These are phyloP conservation scores for Silurus aristotelis DNA, from an alignment of 2,797 vertebrate genomes.

Conservation along the genomic window DNA sequence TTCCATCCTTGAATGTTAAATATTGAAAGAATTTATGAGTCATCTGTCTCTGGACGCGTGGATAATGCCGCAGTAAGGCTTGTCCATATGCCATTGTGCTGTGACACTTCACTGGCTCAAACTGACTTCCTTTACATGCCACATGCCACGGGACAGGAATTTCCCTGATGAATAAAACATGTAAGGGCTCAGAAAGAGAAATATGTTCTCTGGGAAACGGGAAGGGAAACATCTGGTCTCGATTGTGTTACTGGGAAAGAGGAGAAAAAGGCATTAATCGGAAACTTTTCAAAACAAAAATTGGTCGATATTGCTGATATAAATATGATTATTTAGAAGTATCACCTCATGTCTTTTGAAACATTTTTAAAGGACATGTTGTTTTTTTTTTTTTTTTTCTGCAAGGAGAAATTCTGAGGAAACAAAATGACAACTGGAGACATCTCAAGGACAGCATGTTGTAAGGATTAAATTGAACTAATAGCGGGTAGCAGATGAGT, in stretches of 20 bases:
- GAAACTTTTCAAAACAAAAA: not conserved
- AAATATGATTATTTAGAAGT: not conserved
- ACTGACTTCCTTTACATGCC: not conserved
- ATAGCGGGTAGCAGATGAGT: too few relatives aligned
- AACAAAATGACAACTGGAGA: too few relatives aligned
- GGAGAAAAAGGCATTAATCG: not conserved
- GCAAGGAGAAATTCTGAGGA: not conserved
- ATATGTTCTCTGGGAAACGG: not conserved
- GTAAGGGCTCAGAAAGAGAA: conserved; percentile 32
- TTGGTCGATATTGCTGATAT: not conserved
- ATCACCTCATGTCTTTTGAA: too few relatives aligned
- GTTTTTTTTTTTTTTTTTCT: not conserved
- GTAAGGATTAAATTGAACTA: too few relatives aligned
- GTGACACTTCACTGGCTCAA: conserved; percentile 40
- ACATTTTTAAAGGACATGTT: not conserved
- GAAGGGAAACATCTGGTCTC: not conserved
- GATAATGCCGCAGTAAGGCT: conserved; percentile 36
- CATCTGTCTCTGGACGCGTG: conserved; percentile 45
- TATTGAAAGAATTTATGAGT: conserved; percentile 50
- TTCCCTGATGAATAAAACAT: conserved; percentile 53
- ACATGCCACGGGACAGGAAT: not conserved
- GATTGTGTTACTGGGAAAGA: not conserved
- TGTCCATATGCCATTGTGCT: conserved; percentile 27
- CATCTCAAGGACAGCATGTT: too few relatives aligned
- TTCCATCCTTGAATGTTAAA: conserved; percentile 49